A percentile compares a stretch with the other conserved stretches of the same genome.
Conservation (phyloP, 2,113 vertebrate species). For the Candoia aspera region DNA sequence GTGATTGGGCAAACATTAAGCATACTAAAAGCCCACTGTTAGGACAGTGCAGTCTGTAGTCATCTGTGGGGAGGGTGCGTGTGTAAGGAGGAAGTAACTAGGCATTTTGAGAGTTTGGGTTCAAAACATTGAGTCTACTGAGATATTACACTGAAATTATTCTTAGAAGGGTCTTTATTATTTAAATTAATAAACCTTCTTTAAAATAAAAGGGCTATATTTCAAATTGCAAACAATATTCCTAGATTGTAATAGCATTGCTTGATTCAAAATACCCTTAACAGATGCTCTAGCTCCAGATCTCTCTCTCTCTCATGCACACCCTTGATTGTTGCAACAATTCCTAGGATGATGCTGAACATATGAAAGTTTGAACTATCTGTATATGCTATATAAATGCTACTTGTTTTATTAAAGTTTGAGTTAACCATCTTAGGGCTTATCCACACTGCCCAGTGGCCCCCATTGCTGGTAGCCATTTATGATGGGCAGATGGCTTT, state of each 20-base stretch:
- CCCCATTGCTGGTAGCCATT: neutral
- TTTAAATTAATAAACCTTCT: neutral
- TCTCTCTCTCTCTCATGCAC: neutral
- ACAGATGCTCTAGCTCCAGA: neutral
- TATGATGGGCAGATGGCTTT: neutral
- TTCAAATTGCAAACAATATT: neutral
- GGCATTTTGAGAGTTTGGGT: slow-evolving; percentile 13
- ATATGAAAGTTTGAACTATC: neutral
- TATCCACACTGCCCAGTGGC: neutral
- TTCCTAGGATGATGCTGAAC: neutral
- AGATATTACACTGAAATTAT: neutral
- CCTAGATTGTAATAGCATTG: neutral
- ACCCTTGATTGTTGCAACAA: neutral
- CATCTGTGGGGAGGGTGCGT: neutral
- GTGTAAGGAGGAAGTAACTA: neutral
- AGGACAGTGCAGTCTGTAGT: neutral
- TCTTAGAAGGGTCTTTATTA: neutral
- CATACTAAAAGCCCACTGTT: slow-evolving; percentile 24
- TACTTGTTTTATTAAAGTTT: neutral
- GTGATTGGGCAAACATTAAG: slow-evolving; percentile 43
- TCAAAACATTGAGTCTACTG: neutral
- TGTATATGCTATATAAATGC: slow-evolving; percentile 10
- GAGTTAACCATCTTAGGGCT: neutral
- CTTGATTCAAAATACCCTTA: neutral
- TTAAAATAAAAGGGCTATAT: neutral